A percentile compares a stretch with the other conserved stretches of the same genome.
phyloP scores from a whole-genome alignment of 2,888 invertebrate species.

The Cactoblastis cactorum region DNA sequence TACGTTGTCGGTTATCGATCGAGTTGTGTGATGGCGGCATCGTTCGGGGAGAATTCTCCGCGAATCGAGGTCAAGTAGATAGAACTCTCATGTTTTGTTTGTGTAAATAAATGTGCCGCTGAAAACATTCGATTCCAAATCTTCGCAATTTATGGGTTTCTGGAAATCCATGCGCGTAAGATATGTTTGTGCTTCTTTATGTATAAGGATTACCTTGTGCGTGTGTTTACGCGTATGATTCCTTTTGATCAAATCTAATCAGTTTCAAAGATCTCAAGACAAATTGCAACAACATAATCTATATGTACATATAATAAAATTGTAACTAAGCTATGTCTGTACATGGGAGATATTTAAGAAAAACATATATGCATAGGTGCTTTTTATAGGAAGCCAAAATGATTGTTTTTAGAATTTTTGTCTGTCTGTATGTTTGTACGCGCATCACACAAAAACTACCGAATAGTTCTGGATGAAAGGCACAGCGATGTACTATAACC shows the following conservation, averaged over 20 bases:
- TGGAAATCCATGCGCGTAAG: neutral
- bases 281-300: too few relatives aligned
- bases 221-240: neutral
- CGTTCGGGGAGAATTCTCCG: slow-evolving; percentile 48
- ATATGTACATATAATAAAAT: too few relatives aligned
- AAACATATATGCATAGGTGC: too few relatives aligned
- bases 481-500: too few relatives aligned
- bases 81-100: slow-evolving; percentile 56
- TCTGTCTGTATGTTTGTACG: too few relatives aligned
- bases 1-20: slow-evolving; percentile 68
- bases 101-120: slow-evolving; percentile 47
- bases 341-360: too few relatives aligned
- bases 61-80: slow-evolving; percentile 66
- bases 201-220: neutral
- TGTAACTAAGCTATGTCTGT: too few relatives aligned
- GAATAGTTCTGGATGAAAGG: too few relatives aligned
- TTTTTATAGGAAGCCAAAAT: too few relatives aligned
- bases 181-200: slow-evolving; percentile 1
- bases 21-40: slow-evolving; percentile 49
- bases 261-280: neutral
- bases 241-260: neutral
- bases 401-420: too few relatives aligned
- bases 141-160: slow-evolving; percentile 6
- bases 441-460: too few relatives aligned
- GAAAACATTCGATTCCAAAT: slow-evolving; percentile 21